These are phyloP conservation scores for Scopus umbretta DNA, from an alignment of 2,113 vertebrate genomes.

Conservation along the genomic window DNA sequence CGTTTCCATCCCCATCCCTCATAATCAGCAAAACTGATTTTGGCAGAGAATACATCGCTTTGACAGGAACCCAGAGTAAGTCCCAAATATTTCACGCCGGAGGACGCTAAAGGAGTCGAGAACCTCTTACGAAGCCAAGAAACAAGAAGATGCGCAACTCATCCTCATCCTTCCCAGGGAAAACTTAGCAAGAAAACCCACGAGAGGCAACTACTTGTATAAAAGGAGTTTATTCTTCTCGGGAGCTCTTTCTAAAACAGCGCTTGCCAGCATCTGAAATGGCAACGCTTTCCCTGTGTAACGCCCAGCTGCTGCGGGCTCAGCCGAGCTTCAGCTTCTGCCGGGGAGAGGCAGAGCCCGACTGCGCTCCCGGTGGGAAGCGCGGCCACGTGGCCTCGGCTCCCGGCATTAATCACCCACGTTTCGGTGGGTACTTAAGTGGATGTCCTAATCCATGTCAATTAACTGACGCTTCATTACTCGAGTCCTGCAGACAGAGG, in stretches of 20 bases:
- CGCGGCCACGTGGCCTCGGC: neutral
- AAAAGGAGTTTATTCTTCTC: neutral
- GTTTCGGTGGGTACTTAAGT: slow-evolving; percentile 15
- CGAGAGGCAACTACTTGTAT: neutral
- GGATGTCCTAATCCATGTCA: slow-evolving; percentile 40
- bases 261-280: neutral
- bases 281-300: neutral
- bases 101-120: neutral
- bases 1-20: neutral
- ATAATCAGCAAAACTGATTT: neutral
- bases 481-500: neutral
- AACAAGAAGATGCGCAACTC: neutral
- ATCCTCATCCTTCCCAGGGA: neutral
- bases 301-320: neutral
- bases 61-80: neutral
- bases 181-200: neutral
- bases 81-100: neutral
- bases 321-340: neutral
- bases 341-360: neutral
- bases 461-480: slow-evolving; percentile 44
- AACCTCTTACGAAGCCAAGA: neutral
- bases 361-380: rapidly evolving
- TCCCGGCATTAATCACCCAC: slow-evolving; percentile 16
- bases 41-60: neutral
- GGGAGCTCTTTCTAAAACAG: neutral